Conservation (phyloP, 2,113 vertebrate species). For the Strix aluco region DNA sequence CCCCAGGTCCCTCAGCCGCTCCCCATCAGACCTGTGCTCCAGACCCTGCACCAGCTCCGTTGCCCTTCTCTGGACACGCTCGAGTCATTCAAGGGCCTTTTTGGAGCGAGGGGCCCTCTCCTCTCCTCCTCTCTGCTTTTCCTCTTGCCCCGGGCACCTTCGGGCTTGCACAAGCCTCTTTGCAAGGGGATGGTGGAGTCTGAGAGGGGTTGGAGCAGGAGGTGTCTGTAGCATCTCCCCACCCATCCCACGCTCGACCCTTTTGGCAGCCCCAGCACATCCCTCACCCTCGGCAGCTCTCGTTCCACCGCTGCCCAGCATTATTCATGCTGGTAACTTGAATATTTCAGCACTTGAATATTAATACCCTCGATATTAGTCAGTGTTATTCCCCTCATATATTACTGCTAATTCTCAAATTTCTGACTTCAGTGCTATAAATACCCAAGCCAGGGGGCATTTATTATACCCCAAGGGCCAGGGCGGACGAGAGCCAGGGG, state of each 20-base stretch:
- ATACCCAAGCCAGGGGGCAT: background rate
- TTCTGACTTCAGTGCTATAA: background rate
- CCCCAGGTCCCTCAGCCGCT: too few relatives aligned
- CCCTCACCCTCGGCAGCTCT: background rate
- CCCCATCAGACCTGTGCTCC: too few relatives aligned
- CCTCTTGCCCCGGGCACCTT: background rate
- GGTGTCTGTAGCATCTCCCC: background rate
- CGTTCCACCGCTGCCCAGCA: background rate
- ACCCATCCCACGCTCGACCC: accelerated
- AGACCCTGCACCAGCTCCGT: too few relatives aligned
- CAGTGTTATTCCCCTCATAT: background rate
- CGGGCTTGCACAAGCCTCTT: background rate
- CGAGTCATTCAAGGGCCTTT: too few relatives aligned
- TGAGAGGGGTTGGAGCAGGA: background rate
- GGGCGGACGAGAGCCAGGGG: background rate
- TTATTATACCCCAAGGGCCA: background rate
- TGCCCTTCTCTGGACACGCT: too few relatives aligned
- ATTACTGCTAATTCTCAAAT: background rate
- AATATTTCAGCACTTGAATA: background rate
- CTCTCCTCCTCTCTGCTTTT: background rate
- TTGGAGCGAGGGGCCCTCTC: too few relatives aligned
- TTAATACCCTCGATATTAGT: background rate
- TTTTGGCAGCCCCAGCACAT: background rate
- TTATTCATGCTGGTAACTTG: too few relatives aligned
- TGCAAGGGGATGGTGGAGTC: background rate